Evolutionary conservation across 2,113 vertebrate species (phyloP), one percentile per base, ranked within the genome.

Genomic region (Colinus virginianus): DNA sequence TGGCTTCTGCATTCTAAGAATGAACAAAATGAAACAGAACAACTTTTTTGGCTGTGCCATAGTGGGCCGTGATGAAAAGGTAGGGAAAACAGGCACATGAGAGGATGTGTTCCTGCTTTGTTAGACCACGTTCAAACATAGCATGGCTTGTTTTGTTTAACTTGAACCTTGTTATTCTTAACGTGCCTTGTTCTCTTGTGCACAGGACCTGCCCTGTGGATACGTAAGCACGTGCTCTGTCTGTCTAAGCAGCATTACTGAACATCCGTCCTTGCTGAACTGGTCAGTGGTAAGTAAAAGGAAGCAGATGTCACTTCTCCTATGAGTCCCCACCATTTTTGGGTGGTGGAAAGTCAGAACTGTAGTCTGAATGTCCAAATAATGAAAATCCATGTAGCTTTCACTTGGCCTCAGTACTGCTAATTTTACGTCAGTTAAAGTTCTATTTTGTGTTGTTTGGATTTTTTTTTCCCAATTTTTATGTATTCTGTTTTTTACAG

Each of bases 21-120:
- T 10, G 20, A 58, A 7, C 18, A n/a, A 88, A 87, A 74, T 21
- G 78, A 59, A 76, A 26, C 51, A 51, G 17, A 2, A 4, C 2
- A 15, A 23, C 30, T 84, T 84, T 53, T 94, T 78, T 51, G 88
- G 25, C 83, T 95, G 75, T 80, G 17, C 77, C 56, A 28, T 45
- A 21, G 36, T 58, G 56, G 86, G 55, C 61, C 53, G 7, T 20
- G 59, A 63, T 76, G 38, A 40, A 79, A 78, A 56, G 16, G 74
- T n/a, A 63, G 48, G 63, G 69, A 48, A 74, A 64, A 81, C 30
- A 32, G 78, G 74, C 38, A 22, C 23, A 1, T 4, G 49, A 58
- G 85, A 55, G n/a, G n/a, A 53, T 22, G 40, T 66, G 13, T 32
- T 61, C 61, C 58, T 85, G 85, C 32, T 88, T 74, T 89, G 55